These are phyloP conservation scores for Plotosus lineatus DNA, from an alignment of 2,113 vertebrate genomes.

Conservation along the genomic window DNA sequence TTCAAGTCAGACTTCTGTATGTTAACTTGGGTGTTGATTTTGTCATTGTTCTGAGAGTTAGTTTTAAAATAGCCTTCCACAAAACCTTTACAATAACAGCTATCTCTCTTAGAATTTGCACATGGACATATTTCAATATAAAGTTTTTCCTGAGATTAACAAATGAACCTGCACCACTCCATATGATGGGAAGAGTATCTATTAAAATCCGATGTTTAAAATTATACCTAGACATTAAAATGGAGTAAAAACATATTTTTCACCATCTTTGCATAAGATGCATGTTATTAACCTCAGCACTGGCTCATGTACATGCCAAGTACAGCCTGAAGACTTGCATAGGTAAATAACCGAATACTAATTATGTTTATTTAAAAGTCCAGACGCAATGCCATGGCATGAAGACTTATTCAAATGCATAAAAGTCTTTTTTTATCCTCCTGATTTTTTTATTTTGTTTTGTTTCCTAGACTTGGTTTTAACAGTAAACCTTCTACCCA, in stretches of 20 bases:
- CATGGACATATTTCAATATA: too few relatives aligned
- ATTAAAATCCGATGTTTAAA: constrained; percentile 4
- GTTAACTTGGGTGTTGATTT: too few relatives aligned
- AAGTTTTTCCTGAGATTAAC: too few relatives aligned
- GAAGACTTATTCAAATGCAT: constrained; percentile 53
- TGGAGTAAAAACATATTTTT: background rate
- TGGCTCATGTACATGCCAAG: constrained; percentile 48
- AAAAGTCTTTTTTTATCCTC: constrained; percentile 53
- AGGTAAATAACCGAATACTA: constrained; percentile 49
- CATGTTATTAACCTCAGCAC: constrained; percentile 25
- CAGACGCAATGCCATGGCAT: constrained; percentile 33
- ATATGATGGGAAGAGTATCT: background rate
- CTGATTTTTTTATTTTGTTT: constrained; percentile 46
- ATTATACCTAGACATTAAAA: background rate
- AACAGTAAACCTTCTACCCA: constrained; percentile 49
- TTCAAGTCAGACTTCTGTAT: too few relatives aligned
- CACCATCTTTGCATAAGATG: background rate
- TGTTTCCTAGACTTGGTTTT: constrained; percentile 15
- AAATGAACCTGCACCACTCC: background rate
- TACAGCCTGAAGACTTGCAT: constrained; percentile 30
- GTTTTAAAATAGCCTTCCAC: too few relatives aligned
- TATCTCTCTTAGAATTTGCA: too few relatives aligned
- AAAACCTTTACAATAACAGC: too few relatives aligned
- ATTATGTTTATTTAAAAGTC: constrained; percentile 48
- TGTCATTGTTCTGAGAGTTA: too few relatives aligned